phyloP scores from a whole-genome alignment of 2,113 vertebrate species.

The Seriola quinqueradiata region DNA sequence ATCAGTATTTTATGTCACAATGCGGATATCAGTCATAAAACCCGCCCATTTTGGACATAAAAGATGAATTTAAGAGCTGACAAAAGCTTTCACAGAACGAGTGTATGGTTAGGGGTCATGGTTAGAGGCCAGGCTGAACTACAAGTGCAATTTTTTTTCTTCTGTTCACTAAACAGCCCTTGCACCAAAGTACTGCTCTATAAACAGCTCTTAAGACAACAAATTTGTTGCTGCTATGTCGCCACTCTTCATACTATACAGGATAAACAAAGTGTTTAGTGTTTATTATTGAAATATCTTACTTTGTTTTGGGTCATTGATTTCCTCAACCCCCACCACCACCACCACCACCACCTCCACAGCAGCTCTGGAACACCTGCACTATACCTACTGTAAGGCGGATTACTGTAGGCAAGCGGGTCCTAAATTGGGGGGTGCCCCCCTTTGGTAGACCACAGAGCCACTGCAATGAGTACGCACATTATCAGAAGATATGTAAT shows the following conservation, averaged over 20 bases:
- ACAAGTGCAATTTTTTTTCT: neutral
- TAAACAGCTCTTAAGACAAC: neutral
- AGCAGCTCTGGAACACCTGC: conserved; percentile 11
- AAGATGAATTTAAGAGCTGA: neutral
- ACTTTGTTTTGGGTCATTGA: neutral
- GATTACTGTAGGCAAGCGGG: neutral
- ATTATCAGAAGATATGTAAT: neutral
- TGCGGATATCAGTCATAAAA: neutral
- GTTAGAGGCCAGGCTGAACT: neutral
- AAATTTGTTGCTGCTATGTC: neutral
- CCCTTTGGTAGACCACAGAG: neutral
- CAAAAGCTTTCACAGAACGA: neutral
- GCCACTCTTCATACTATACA: neutral
- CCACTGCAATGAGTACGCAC: neutral
- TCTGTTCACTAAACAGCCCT: conserved; percentile 7
- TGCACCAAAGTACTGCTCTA: neutral
- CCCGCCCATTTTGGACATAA: neutral
- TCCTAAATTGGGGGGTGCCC: conserved; percentile 2
- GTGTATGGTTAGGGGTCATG: neutral
- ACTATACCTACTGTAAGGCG: neutral
- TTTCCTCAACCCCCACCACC: neutral
- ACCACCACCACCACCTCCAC: neutral
- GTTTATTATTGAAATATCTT: neutral
- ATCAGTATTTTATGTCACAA: neutral
- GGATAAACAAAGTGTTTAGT: neutral